Base-by-base conservation (phyloP, 2,888 invertebrate species). In the Pteria penguin region DNA sequence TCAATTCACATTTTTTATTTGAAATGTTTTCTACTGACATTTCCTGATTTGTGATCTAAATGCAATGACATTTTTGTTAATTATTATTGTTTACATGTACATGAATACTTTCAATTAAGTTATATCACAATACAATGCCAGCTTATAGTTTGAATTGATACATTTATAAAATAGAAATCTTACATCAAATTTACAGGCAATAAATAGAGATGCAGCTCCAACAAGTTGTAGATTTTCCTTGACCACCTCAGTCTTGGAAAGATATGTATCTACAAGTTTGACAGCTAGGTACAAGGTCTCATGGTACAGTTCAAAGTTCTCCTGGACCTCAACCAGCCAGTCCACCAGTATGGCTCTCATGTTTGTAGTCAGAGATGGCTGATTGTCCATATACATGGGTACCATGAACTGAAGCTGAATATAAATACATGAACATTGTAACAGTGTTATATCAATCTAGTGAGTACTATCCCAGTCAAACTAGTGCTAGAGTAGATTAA, bases 311-410 rank as follows among this genome's bases (percentile, higher is more conserved):
- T 99, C 99, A 92, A 99, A 99, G 83, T 93, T 93, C 83, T 93
- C 93, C 93, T 98, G 98, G 11, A 98, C 96, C 91, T 99, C 98
- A 58, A 99, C 98, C 96, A 99, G 96, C 99, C 99, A 99, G 93
- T 99, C 99, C 0, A 99, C 96, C 2, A 99, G 94, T 27, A 98
- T 94, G 0, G 97, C 95, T 65, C 99, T 94, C 97, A 98, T 98
- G 94, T 96, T 95, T 54, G 94, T 93, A 0, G 96, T 96, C 73
- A 99, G 93, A 82, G 96, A 95, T 22, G 94, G 93, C 93, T 98
- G 97, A 8, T 80, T 80, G 93, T 45, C 93, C 93, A 98, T 95
- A 92, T 98, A 99, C 91, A 97, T 96, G 26, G 94, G 94, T 66
- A 98, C 95, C 26, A 92, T 92, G 92, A 97, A 98, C 14, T 94